Conservation (phyloP, 1,140 invertebrate species). For the Achatina immaculata region DNA sequence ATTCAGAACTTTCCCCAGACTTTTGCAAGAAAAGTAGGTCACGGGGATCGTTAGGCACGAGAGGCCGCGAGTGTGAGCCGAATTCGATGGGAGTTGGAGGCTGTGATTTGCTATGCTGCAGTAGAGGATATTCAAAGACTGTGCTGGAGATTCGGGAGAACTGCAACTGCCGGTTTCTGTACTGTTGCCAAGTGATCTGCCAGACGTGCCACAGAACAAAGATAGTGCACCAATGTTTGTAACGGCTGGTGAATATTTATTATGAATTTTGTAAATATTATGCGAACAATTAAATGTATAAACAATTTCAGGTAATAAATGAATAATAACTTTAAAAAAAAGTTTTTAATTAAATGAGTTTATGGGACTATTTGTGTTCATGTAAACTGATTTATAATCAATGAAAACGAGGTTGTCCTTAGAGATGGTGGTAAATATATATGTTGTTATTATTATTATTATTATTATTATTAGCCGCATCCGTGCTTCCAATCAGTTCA, state of each 20-base stretch:
- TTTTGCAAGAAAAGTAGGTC: slow-evolving; percentile 79
- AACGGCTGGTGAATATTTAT: background rate
- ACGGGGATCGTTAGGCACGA: slow-evolving; percentile 59
- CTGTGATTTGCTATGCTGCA: slow-evolving; percentile 73
- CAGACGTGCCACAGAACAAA: slow-evolving; percentile 56
- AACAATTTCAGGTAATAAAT: no score
- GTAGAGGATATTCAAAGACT: slow-evolving; percentile 52
- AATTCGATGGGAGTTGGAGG: slow-evolving; percentile 67
- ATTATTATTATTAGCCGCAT: no score
- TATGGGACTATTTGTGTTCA: no score
- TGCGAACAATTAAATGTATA: no score
- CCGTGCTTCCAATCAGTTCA: no score
- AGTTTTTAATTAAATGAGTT: no score
- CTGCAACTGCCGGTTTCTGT: slow-evolving; percentile 64
- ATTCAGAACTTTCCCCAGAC: slow-evolving; percentile 88
- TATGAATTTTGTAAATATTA: background rate
- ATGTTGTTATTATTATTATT: no score
- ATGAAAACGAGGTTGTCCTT: no score
- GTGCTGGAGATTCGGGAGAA: slow-evolving; percentile 55
- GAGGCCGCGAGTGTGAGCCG: slow-evolving; percentile 69
- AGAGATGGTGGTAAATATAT: no score
- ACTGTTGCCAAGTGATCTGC: slow-evolving; percentile 66
- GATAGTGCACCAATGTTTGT: slow-evolving; percentile 46
- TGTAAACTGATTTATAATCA: no score
- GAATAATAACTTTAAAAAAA: no score